These are phyloP conservation scores for Perithous albicinctus DNA, from an alignment of 2,888 invertebrate species.

Conservation along the genomic window DNA sequence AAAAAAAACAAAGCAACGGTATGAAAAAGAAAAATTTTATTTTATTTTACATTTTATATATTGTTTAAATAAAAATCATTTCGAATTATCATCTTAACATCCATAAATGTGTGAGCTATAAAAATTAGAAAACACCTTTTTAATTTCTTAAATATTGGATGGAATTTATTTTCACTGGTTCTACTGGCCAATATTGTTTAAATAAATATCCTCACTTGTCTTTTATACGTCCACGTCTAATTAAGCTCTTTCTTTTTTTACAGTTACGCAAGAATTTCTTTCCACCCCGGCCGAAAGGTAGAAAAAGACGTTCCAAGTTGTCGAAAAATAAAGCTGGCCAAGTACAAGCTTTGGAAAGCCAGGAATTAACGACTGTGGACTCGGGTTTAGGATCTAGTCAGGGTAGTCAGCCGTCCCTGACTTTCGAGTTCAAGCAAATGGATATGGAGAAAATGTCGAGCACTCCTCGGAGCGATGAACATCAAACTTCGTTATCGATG, in stretches of 20 bases:
- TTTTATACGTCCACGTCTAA: too few relatives aligned
- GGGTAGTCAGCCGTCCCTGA: slow-evolving; percentile 71
- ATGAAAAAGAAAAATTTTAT: too few relatives aligned
- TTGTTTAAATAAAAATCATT: too few relatives aligned
- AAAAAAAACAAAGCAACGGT: too few relatives aligned
- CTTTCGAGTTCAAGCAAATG: slow-evolving; percentile 19
- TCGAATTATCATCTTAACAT: too few relatives aligned
- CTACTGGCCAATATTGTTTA: not conserved
- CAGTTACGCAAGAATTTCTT: slow-evolving; percentile 90
- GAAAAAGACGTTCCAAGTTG: slow-evolving; percentile 58
- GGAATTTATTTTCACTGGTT: too few relatives aligned
- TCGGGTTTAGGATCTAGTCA: slow-evolving; percentile 84
- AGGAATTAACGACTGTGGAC: slow-evolving; percentile 76
- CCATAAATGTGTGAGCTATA: too few relatives aligned
- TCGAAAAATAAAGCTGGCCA: slow-evolving; percentile 34
- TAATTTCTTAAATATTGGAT: too few relatives aligned
- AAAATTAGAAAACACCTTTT: too few relatives aligned
- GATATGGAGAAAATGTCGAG: slow-evolving; percentile 12
- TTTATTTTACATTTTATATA: too few relatives aligned
- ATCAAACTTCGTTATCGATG: slow-evolving; percentile 1
- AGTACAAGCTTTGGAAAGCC: not conserved
- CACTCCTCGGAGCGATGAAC: not conserved
- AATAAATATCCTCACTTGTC: too few relatives aligned
- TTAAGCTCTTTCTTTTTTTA: too few relatives aligned
- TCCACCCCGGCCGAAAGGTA: slow-evolving; percentile 87